Evolutionary conservation across 2,797 vertebrate genomes (phyloP), one percentile per base, ranked within the genome.

Genomic region (Streptopelia turtur): DNA sequence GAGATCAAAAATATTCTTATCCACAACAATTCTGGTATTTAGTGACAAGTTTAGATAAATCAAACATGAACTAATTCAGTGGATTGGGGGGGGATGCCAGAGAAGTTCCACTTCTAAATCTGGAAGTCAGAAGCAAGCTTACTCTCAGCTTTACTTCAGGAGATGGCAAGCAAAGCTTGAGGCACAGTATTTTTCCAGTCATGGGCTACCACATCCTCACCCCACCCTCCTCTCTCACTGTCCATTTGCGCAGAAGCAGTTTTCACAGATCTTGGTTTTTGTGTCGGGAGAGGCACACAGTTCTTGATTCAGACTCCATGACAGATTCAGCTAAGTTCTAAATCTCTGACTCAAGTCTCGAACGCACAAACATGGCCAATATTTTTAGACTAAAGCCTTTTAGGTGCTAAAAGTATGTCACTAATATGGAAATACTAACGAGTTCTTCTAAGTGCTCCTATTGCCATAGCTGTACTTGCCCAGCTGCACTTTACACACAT

Each of bases 351-450:
- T 13, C 3, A 1, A 25, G 25, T 3, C 39, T 2, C 3, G 33
- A 47, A 31, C 0, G 3, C 50, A 55, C 18, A 64, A 50, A 37
- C 1, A 13, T 1, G 3, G 24, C 15, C 21, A 5, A 2, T 12
- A 4, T n/a, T 61, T 91, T 53, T 10, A 79, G 23, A 31, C 33
- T 15, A 18, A 63, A 74, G 55, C 59, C n/a, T 33, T 22, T 0
- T 1, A 10, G 0, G 47, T 4, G 28, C 57, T 64, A 30, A 3
- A 35, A 53, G 13, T 0, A 3, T 0, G 11, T 6, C 18, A 39
- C 11, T 5, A 4, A n/a, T 3, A 28, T 0, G 8, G n/a, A 45
- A 63, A 80, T 5, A n/a, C 17, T 4, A 13, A 4, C 33, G 7
- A 15, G 33, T 9, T 43, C 21, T 23, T 49, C 35, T 1, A 5